A percentile compares a stretch with the other conserved stretches of the same genome.
These are phyloP conservation scores for Leuciscus idus DNA, from an alignment of 2,113 vertebrate genomes.

Conservation along the genomic window DNA sequence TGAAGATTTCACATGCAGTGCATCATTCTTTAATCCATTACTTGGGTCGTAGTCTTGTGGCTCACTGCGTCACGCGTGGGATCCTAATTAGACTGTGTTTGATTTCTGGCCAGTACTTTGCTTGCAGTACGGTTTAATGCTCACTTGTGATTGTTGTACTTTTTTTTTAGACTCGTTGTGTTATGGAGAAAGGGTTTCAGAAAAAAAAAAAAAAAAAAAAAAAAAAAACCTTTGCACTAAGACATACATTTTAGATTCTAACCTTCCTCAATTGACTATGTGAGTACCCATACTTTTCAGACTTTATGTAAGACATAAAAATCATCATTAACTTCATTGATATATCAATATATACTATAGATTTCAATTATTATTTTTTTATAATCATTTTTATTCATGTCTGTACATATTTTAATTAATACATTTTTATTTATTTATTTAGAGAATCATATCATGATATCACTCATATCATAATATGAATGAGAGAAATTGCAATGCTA, in stretches of 20 bases:
- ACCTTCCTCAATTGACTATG: background rate
- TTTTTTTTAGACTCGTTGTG: background rate
- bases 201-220: background rate
- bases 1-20: conserved; percentile 45
- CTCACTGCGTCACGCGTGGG: conserved; percentile 42
- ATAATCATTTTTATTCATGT: too few relatives aligned
- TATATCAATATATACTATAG: too few relatives aligned
- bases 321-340: too few relatives aligned
- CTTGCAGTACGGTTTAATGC: background rate
- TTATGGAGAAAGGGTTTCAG: background rate
- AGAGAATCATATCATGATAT: background rate
- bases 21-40: conserved; percentile 43
- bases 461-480: background rate
- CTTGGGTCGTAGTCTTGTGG: conserved; percentile 39
- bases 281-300: background rate
- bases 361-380: too few relatives aligned
- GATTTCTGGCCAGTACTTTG: conserved; percentile 23
- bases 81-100: conserved; percentile 47
- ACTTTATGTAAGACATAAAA: background rate
- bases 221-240: background rate
- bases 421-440: too few relatives aligned
- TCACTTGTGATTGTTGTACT: background rate
- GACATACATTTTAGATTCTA: background rate
- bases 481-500: background rate
- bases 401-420: too few relatives aligned